These are phyloP conservation scores for Avahi laniger DNA, from an alignment of 2,797 vertebrate species.

Conservation along the genomic window DNA sequence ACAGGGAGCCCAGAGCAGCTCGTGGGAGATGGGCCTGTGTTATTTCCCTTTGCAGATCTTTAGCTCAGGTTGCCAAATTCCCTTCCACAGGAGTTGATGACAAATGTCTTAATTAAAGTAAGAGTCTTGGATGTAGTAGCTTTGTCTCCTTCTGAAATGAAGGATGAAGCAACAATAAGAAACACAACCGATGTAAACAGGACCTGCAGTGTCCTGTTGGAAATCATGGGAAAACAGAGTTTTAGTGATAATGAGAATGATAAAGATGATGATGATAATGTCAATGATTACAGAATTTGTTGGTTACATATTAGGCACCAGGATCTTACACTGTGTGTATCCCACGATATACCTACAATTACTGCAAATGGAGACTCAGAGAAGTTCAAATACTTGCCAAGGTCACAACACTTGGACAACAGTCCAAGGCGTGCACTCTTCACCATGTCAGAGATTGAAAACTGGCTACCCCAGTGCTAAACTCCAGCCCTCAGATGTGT, in stretches of 20 bases:
- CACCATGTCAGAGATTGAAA: not conserved
- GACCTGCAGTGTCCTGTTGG: not conserved
- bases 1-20: slow-evolving; percentile 21
- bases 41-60: slow-evolving; percentile 50
- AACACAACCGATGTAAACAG: not conserved
- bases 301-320: not conserved
- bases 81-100: slow-evolving; percentile 66
- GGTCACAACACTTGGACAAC: not conserved
- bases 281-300: rapidly evolving
- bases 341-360: rapidly evolving
- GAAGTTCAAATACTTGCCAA: not conserved
- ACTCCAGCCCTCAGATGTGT: not conserved
- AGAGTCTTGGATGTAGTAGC: not conserved
- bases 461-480: not conserved
- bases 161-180: slow-evolving; percentile 18
- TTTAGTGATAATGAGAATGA: rapidly evolving
- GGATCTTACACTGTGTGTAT: not conserved
- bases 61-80: slow-evolving; percentile 66
- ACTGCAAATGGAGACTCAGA: not conserved
- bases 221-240: not conserved
- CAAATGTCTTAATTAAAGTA: slow-evolving; percentile 71
- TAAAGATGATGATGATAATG: rapidly evolving
- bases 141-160: slow-evolving; percentile 54
- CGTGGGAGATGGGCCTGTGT: slow-evolving; percentile 49
- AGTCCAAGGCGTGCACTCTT: rapidly evolving